Evolutionary conservation across 2,888 invertebrate genomes (phyloP).

Genomic region (Harpalus rubripes): DNA sequence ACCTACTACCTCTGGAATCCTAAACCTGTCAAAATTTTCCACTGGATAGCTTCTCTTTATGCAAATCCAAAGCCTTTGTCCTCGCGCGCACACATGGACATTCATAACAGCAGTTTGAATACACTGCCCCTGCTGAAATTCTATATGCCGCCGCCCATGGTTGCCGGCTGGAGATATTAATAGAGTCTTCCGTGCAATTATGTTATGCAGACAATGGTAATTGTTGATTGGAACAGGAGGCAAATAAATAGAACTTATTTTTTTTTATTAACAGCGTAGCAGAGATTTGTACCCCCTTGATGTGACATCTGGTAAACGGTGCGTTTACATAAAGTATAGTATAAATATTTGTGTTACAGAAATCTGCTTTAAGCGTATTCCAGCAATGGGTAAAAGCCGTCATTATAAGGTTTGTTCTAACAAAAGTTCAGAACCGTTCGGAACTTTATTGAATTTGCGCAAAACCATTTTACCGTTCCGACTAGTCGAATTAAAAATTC

Average conservation of each 20-base stretch:
- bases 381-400: too few species aligned
- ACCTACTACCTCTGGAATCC: background rate
- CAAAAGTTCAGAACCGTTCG: too few species aligned
- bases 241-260: background rate
- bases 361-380: too few species aligned
- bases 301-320: too few species aligned
- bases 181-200: constrained; percentile 1
- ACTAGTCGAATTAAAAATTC: too few species aligned
- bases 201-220: background rate
- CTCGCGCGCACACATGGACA: background rate
- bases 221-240: background rate
- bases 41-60: background rate
- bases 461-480: too few species aligned
- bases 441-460: too few species aligned
- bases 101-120: background rate
- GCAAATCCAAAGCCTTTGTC: background rate
- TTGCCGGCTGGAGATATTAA: background rate
- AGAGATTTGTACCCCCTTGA: too few species aligned
- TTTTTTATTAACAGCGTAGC: too few species aligned
- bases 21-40: constrained; percentile 6
- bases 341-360: too few species aligned
- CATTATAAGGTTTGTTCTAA: too few species aligned
- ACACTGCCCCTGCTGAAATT: background rate
- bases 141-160: background rate
- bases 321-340: too few species aligned